Evolutionary conservation across 1,140 invertebrate species (phyloP), one percentile per base, ranked within the genome.

Genomic region (Myzus persicae): DNA sequence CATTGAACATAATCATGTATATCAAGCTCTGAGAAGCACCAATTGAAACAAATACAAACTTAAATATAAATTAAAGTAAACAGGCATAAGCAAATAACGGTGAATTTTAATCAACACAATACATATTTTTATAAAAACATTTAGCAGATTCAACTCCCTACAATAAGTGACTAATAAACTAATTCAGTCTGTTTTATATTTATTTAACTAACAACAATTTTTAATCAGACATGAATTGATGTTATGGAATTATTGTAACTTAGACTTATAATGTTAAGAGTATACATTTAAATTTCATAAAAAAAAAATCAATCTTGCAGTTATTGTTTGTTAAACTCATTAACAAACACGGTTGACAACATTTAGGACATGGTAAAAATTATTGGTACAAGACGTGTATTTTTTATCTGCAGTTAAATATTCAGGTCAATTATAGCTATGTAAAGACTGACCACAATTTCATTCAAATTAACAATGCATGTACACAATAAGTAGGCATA

Each of bases 21-120:
- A 18, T n/a, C 31, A 76, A 9, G n/a, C 31, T n/a, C n/a, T 76
- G 14, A 76, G 5, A n/a, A n/a, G 14, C 31, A 67, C 59, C 11
- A 67, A 14, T 76, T 6, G n/a, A n/a, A 14, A 76, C 4, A 76
- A n/a, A 6, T 2, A 48, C 1, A 44, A 44, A 44, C 31, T 18
- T 67, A 67, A 67, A 84, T 11, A 42, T 3, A 84, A 11, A 40
- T 40, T 1, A 11, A 40, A 40, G 22, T 42, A 84, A 84, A 84
- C 24, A 82, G 36, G 24, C 22, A 67, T 90, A 90, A 90, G 89
- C 89, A 67, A 90, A 90, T 90, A 40, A 59, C 18, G 18, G 22
- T n/a, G 20, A 67, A 18, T 67, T 90, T 90, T 90, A 90, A 59
- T 90, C 38, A 90, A 90, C 26, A 90, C 48, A 90, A 90, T 67